Evolutionary conservation across 2,113 vertebrate genomes (phyloP), one percentile per base, ranked within the genome.

Genomic region (Chionodraco myersi): DNA sequence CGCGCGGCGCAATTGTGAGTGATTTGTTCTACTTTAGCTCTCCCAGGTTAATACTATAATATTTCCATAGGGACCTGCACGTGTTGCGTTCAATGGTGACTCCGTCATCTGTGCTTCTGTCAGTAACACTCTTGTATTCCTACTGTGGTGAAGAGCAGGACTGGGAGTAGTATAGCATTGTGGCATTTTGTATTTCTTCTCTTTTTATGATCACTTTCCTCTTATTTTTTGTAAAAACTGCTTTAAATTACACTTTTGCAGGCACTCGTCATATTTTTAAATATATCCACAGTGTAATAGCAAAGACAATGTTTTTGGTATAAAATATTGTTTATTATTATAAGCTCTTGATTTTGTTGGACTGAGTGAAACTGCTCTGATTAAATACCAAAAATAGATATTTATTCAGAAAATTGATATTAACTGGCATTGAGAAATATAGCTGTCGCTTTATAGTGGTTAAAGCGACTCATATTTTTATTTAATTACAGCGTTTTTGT

Each of bases 1-100:
- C 9, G 12, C 23, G 14, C n/a, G 60, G 79, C 74, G 57, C 78
- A 57, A 65, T 81, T 84, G 83, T 66, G 69, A 72, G 83, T 87
- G 80, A 69, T 86, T 63, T 86, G 82, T 52, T 85, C 85, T 86
- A 89, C 85, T 87, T 90, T 86, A 59, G 44, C 60, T 74, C 65
- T 77, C 82, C 53, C 13, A 9, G 72, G 79, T 69, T 72, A 73
- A 89, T 84, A 30, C 57, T 78, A 10, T 80, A 72, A 80, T 84
- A 72, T 89, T 81, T 87, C 85, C 82, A 86, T 70, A 70, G 88
- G 82, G 86, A 89, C 58, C 18, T 21, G 14, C 21, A 78, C 71
- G 26, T 74, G 72, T 69, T 87, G 71, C 75, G 71, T 84, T 80
- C 47, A 59, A 10, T 3, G 41, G 60, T 80, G 79, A 71, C 72